A percentile compares a stretch with the other conserved stretches of the same genome.
Conservation (phyloP, 2,888 invertebrate species). For the Patella caerulea region DNA sequence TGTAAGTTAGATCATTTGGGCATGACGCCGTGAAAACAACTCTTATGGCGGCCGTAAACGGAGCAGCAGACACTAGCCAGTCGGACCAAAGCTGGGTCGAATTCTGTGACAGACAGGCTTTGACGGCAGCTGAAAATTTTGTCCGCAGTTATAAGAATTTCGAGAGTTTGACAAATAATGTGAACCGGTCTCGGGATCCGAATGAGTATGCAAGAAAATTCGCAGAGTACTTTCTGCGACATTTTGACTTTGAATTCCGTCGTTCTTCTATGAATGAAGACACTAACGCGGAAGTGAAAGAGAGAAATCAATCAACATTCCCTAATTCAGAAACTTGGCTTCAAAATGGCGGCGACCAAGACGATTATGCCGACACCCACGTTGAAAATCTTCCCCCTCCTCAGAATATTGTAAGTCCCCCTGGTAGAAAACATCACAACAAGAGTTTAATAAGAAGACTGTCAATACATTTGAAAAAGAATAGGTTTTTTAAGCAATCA, state of each 20-base stretch:
- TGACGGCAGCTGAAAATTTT: slow-evolving; percentile 87
- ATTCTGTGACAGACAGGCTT: slow-evolving; percentile 78
- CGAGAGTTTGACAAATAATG: slow-evolving; percentile 31
- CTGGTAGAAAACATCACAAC: slow-evolving; percentile 61
- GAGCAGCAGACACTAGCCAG: not conserved
- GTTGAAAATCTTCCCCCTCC: slow-evolving; percentile 31
- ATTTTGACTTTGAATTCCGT: slow-evolving; percentile 80
- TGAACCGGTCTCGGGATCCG: slow-evolving; percentile 77
- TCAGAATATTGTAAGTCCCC: slow-evolving; percentile 35
- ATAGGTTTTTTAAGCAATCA: slow-evolving; percentile 85
- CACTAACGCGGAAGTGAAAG: slow-evolving; percentile 38
- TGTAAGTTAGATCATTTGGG: not conserved
- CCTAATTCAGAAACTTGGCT: slow-evolving; percentile 22
- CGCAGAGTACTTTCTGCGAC: slow-evolving; percentile 86
- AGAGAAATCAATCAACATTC: slow-evolving; percentile 24
- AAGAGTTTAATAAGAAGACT: slow-evolving; percentile 83
- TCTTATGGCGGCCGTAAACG: slow-evolving; percentile 5
- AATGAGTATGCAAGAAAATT: slow-evolving; percentile 87
- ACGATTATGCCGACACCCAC: slow-evolving; percentile 39
- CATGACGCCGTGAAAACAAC: slow-evolving; percentile 4
- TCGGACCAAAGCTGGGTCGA: slow-evolving; percentile 38
- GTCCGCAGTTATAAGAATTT: slow-evolving; percentile 78
- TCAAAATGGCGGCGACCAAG: slow-evolving; percentile 38
- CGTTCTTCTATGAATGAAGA: slow-evolving; percentile 30
- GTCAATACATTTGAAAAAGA: slow-evolving; percentile 88